Conservation (phyloP, 1,140 invertebrate species). For the Hetaerina americana region DNA sequence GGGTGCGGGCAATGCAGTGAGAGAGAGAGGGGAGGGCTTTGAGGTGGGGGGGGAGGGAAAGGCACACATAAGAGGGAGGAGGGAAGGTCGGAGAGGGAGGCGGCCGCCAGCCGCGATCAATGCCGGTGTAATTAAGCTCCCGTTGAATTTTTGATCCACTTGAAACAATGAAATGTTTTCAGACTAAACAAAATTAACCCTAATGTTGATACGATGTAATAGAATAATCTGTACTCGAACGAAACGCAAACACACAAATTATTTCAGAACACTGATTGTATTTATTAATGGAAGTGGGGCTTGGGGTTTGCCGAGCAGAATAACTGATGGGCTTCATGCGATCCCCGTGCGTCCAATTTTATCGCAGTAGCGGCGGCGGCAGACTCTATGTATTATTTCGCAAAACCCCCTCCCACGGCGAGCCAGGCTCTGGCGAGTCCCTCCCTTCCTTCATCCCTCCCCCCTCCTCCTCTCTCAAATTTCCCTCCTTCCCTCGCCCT, state of each 20-base stretch:
- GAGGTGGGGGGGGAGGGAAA: too few relatives aligned
- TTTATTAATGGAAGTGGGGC: slow-evolving; percentile 14
- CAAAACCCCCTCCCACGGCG: too few relatives aligned
- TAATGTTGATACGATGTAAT: slow-evolving; percentile 21
- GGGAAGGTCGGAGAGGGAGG: too few relatives aligned
- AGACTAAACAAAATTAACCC: slow-evolving; percentile 25
- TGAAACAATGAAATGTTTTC: slow-evolving; percentile 21
- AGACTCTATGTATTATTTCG: too few relatives aligned
- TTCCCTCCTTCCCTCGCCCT: too few relatives aligned
- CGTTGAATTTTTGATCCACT: slow-evolving; percentile 17
- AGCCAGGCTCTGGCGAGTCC: too few relatives aligned
- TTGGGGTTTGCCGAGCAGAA: neutral
- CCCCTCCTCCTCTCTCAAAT: too few relatives aligned
- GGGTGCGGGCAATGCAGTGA: too few relatives aligned
- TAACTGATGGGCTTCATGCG: too few relatives aligned
- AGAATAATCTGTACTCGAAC: slow-evolving; percentile 16
- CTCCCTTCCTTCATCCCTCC: too few relatives aligned
- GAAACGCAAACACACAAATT: slow-evolving; percentile 17
- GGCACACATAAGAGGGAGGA: too few relatives aligned
- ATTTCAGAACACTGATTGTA: slow-evolving; percentile 16
- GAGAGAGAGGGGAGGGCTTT: too few relatives aligned
- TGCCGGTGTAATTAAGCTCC: slow-evolving; percentile 12
- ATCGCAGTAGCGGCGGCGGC: neutral
- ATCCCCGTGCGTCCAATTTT: neutral
- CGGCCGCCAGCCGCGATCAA: neutral